Base-by-base conservation (phyloP, 1,140 invertebrate species). In the Metaphire vulgaris region DNA sequence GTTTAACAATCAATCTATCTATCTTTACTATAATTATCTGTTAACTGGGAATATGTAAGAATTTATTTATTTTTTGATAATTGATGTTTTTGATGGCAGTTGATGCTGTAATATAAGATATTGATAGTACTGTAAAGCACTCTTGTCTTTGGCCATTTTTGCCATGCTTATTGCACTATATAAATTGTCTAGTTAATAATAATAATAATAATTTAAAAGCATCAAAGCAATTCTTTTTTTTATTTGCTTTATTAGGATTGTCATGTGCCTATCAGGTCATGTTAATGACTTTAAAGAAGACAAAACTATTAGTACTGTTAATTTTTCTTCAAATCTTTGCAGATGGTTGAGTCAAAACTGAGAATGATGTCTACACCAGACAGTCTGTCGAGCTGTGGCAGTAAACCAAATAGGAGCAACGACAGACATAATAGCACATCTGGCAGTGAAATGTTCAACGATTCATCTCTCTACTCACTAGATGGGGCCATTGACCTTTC, bases 401-500 rank as follows among this genome's bases (percentile, higher is more conserved):
- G 21, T 56, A 30, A n/a, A 29, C 34, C 33, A 14, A 33, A 29
- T 15, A 33, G 26, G 26, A 69, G 16, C 67, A 41, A 29, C 28
- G 14, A 33, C 6, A 41, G 16, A 56, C 33, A 41, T 69, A 70
- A 33, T 1, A 33, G 33, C 69, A 31, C 33, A 64, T 31, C 33
- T 30, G 41, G 29, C 34, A 15, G 33, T 14, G 31, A 66, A 41
- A 30, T 64, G 1, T 29, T 21, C 30, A 70, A 33, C 16, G 31
- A 72, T 33, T 56, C 30, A 6, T n/a, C 30, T 26, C 31, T n/a
- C 15, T 76, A 72, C 34, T 72, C 75, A 31, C 75, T 72, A 26
- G 75, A 76, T 29, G 70, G 71, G 29, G 69, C 69, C 21, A 76
- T 76, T 41, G 75, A 76, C 33, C 69, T 76, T n/a, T 76, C 75